These are phyloP conservation scores for Mylabris phalerata DNA, from an alignment of 1,140 invertebrate genomes.

Conservation along the genomic window DNA sequence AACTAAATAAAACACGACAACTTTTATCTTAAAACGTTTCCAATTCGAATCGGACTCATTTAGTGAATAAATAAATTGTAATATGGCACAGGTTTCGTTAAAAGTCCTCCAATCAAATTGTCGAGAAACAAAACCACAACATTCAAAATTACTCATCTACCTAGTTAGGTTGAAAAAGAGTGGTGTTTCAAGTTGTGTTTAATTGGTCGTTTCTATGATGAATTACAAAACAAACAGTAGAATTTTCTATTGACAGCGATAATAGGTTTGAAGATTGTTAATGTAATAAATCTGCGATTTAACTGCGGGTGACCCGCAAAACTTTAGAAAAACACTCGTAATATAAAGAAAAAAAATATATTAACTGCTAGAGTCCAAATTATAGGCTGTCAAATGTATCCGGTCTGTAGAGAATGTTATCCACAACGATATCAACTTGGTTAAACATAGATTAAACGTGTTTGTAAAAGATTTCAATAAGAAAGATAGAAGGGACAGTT, in stretches of 20 bases:
- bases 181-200: too few relatives aligned
- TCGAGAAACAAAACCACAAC: too few relatives aligned
- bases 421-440: constrained; percentile 8
- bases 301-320: constrained; percentile 13
- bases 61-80: constrained; percentile 31
- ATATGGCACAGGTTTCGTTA: too few relatives aligned
- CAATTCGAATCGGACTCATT: constrained; percentile 26
- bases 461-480: constrained; percentile 15
- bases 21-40: constrained; percentile 31
- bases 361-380: constrained; percentile 12
- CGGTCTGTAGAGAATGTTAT: constrained; percentile 10
- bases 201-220: too few relatives aligned
- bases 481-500: constrained; percentile 4
- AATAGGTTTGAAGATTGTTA: constrained; percentile 4
- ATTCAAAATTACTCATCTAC: too few relatives aligned
- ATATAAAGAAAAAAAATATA: constrained; percentile 2
- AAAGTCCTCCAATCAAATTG: too few relatives aligned
- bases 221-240: constrained; percentile 8
- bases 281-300: constrained; percentile 12
- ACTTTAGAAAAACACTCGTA: too few relatives aligned
- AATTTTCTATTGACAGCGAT: constrained; percentile 9
- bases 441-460: constrained; percentile 12
- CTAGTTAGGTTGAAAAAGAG: too few relatives aligned
- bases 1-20: constrained; percentile 26
- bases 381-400: constrained; percentile 16